Evolutionary conservation across 1,140 invertebrate species (phyloP), one percentile per base, ranked within the genome.

Genomic region (Zaprionus tsacasi): DNA sequence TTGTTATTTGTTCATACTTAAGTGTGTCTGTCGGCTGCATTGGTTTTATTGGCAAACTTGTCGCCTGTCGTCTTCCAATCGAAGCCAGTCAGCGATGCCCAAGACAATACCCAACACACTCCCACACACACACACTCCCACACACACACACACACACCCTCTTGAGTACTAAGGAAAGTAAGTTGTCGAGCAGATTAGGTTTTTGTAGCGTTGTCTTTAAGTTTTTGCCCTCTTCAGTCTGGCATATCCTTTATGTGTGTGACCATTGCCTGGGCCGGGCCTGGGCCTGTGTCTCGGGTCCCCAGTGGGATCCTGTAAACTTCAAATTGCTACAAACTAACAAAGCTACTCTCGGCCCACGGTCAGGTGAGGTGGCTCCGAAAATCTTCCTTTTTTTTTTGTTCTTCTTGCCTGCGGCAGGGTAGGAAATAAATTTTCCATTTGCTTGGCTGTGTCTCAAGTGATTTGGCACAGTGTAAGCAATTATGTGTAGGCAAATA

Each of bases 1-100:
- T 88, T 88, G 73, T 88, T 88, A 88, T 88, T 88, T 88, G 83
- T 88, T 83, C 83, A 82, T 87, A 88, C 83, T 88, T 88, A 88
- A 88, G 83, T 88, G 83, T 88, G 77, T 88, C 80, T 88, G 77
- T 88, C 80, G 83, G 80, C 64, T 88, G 83, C 82, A 88, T 88
- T 88, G 83, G 80, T 88, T 88, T 88, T 88, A 88, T 88, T 88
- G 76, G 77, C 69, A 82, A 88, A 88, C 83, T 88, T 88, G 80
- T 83, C 83, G 83, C 82, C 79, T 88, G 80, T 88, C 80, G 70
- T 82, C 80, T 81, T 88, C 83, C 83, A 78, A 80, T 88, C 83
- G 83, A 80, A 80, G 65, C 76, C 56, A 86, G 78, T 85, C 75
- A 76, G 82, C 70, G 67, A 75, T 87, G 80, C 83, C 83, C 83